phyloP scores from a whole-genome alignment of 2,113 vertebrate genomes.

The Phylloscopus whistleri region DNA sequence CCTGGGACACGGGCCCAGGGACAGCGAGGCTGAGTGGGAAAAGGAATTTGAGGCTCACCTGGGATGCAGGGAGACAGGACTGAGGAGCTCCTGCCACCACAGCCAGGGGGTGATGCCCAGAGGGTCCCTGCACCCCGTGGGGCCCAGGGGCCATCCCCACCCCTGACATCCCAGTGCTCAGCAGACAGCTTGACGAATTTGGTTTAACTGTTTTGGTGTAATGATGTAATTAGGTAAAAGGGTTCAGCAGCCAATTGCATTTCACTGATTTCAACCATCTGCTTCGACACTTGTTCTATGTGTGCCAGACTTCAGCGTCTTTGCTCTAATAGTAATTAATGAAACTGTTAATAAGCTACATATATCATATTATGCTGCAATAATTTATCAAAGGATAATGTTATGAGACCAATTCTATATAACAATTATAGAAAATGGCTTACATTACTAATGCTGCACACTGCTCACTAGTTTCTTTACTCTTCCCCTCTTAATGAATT shows the following conservation, averaged over 20 bases:
- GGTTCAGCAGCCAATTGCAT: conserved; percentile 75
- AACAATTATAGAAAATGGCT: conserved; percentile 90
- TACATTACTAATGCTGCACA: conserved; percentile 83
- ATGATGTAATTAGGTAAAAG: conserved; percentile 74
- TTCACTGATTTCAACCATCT: conserved; percentile 90
- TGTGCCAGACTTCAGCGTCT: conserved; percentile 80
- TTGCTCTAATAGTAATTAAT: conserved; percentile 92
- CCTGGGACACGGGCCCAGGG: fast-evolving
- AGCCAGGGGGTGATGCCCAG: neutral
- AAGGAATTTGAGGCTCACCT: fast-evolving
- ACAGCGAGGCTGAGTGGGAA: fast-evolving
- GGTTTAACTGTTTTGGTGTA: conserved; percentile 68
- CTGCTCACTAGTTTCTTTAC: conserved; percentile 76
- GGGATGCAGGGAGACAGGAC: neutral
- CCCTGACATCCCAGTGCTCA: neutral
- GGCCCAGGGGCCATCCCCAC: neutral
- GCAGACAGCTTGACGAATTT: conserved; percentile 46
- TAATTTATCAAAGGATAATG: conserved; percentile 83
- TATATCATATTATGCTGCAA: conserved; percentile 83
- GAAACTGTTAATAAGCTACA: conserved; percentile 92
- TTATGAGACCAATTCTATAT: conserved; percentile 91
- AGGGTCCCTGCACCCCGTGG: fast-evolving
- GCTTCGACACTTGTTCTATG: conserved; percentile 82
- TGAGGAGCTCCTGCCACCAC: fast-evolving
- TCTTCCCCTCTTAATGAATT: conserved; percentile 88